Evolutionary conservation across 2,888 invertebrate species (phyloP), one percentile per base, ranked within the genome.

Genomic region (Sinopyrophorus schimmeli): DNA sequence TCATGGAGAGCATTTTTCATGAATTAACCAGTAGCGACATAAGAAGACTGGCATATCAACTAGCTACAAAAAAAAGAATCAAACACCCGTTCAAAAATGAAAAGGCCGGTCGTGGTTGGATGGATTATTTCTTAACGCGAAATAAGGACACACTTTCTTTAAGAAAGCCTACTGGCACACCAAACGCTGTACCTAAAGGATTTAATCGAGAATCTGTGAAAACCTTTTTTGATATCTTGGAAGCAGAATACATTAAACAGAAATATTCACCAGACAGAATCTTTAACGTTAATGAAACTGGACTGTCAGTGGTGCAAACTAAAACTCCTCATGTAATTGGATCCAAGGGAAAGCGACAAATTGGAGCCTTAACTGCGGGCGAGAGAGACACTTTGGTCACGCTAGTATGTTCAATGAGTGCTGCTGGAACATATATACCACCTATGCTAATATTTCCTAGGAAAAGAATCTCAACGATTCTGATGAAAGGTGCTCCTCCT

Each of bases 211-310:
- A 21, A 18, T 16, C 7, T 6, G 23, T 37, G 3, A 18, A 6
- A 18, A 5, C 6, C n/a, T 27, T 27, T 7, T 28, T 40, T 20
- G 5, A 30, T 7, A 14, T 21, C n/a, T 18, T 40, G n/a, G 27
- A 15, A 26, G 20, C n/a, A 28, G 40, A 17, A 3, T 20, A 21
- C n/a, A 7, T 18, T 2, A 40, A 40, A 17, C 1, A 11, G 1
- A 12, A 32, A 1, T 32, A 11, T 15, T 7, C 18, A 9, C 31
- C 32, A 11, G 16, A 31, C 2, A 12, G 26, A 12, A 26, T 27
- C 6, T 43, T 14, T 11, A 43, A 43, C 9, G 43, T 35, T 6
- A 35, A 43, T 18, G 35, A 43, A 27, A 20, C 43, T 3, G 35
- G 26, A 10, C 16, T 43, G 6, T 18, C 27, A 7, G 18, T 35